These are phyloP conservation scores for Drosophila lacicola DNA, from an alignment of 2,888 invertebrate species.

Conservation along the genomic window DNA sequence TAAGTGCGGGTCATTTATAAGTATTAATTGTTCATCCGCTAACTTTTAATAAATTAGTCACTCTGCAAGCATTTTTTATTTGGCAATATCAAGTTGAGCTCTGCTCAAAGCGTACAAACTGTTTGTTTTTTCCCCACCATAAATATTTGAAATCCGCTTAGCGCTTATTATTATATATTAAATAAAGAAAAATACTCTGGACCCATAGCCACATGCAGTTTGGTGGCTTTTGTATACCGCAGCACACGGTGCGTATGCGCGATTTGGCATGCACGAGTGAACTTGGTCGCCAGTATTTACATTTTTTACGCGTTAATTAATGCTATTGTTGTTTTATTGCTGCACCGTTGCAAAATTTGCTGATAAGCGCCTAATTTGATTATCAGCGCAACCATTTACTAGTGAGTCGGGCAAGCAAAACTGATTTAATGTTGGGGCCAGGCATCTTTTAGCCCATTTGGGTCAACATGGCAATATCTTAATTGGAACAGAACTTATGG, in stretches of 20 bases:
- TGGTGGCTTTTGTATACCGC: constrained; percentile 7
- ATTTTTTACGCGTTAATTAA: constrained; percentile 48
- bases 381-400: constrained; percentile 30
- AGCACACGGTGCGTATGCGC: constrained; percentile 64
- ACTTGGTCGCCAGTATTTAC: constrained; percentile 24
- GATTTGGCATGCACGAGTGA: constrained; percentile 68
- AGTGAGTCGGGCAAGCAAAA: constrained; percentile 2
- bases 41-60: not conserved
- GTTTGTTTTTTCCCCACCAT: not conserved
- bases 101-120: not conserved
- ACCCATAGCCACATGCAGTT: constrained; percentile 13
- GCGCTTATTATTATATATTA: constrained; percentile 38
- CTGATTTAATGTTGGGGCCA: constrained; percentile 14
- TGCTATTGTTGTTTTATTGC: constrained; percentile 38
- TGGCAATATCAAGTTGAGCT: constrained; percentile 23
- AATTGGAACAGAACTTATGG: constrained; percentile 2
- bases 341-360: constrained; percentile 41
- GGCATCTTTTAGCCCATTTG: not conserved
- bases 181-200: constrained; percentile 14
- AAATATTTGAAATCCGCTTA: constrained; percentile 62
- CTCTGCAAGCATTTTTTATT: constrained; percentile 18
- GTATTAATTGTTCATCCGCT: constrained; percentile 11
- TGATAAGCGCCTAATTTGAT: constrained; percentile 66
- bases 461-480: constrained; percentile 8
- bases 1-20: constrained; percentile 19